Base-by-base conservation (phyloP, 2,888 invertebrate species). In the Argyresthia goedartella region DNA sequence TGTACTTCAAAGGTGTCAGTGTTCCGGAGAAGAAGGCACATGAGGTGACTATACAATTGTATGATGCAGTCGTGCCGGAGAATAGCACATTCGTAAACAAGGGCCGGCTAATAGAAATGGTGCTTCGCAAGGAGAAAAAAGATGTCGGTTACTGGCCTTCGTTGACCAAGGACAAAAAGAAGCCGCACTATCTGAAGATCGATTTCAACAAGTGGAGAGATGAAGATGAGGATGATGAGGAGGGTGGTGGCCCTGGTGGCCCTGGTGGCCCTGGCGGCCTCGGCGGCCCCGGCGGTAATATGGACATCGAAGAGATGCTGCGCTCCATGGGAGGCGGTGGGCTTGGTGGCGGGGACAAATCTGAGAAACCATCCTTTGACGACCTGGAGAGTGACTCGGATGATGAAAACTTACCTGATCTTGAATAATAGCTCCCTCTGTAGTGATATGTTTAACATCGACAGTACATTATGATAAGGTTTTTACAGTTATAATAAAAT, bases 121-220 rank as follows among this genome's bases (percentile, higher is more conserved):
- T 93, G 60, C 89, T 94, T 62, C 85, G 87, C 59, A 94, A 94
- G 89, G 90, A 90, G 86, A 84, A 80, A 87, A 91, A 82, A 81
- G 89, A 76, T 49, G 94, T 93, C 55, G 89, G 94, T 1, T 97
- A 91, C 76, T 98, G 98, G 98, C 93, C 96, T 52, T 88, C 93
- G 60, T 86, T 98, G 62, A 93, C 95, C 53, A 94, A 93, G 73
- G 95, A 95, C 65, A 93, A 92, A 67, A 92, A 92, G 77, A 98
- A 98, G 86, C 92, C 93, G 64, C 97, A 97, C 76, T 98, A 97
- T 93, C 89, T 99, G 64, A 98, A 98, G 88, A 93, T 97, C 65
- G 98, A 99, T 75, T 99, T 99, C 76, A 95, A 96, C 74, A 97
- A 97, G 86, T 99, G 98, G 98, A 92, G 92, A 82, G 98, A 98